These are phyloP conservation scores for Leptinotarsa defecta DNA, from an alignment of 1,140 invertebrate species.

Conservation along the genomic window DNA sequence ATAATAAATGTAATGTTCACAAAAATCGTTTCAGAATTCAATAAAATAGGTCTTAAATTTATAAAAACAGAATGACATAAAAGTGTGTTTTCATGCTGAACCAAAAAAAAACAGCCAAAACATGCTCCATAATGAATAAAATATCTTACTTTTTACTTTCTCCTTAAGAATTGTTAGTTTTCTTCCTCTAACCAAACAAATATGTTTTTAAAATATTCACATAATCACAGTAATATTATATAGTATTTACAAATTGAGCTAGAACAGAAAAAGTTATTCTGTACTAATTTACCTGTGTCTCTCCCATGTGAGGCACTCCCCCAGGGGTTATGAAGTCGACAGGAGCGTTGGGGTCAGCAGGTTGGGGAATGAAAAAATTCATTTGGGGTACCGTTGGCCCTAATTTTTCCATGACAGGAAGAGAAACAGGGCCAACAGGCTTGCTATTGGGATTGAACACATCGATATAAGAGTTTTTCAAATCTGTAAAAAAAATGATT, in stretches of 20 bases:
- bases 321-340: constrained; percentile 63
- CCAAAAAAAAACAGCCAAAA: constrained; percentile 20
- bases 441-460: constrained; percentile 76
- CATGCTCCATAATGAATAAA: constrained; percentile 4
- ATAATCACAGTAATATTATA: background rate
- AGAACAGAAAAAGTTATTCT: constrained; percentile 2
- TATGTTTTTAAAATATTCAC: background rate
- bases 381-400: constrained; percentile 53
- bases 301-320: constrained; percentile 35
- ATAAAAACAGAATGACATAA: constrained; percentile 9
- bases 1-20: constrained; percentile 1
- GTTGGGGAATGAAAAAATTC: constrained; percentile 62
- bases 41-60: background rate
- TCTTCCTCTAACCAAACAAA: constrained; percentile 25
- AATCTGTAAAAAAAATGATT: constrained; percentile 59
- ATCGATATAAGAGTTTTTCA: constrained; percentile 83
- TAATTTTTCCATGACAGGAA: constrained; percentile 54
- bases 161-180: constrained; percentile 26
- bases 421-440: constrained; percentile 56
- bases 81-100: background rate
- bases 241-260: background rate
- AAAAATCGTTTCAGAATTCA: background rate
- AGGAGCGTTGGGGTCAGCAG: constrained; percentile 63
- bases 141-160: constrained; percentile 20
- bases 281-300: constrained; percentile 34